Base-by-base conservation (phyloP, 2,888 invertebrate genomes). In the Biston stratarius region DNA sequence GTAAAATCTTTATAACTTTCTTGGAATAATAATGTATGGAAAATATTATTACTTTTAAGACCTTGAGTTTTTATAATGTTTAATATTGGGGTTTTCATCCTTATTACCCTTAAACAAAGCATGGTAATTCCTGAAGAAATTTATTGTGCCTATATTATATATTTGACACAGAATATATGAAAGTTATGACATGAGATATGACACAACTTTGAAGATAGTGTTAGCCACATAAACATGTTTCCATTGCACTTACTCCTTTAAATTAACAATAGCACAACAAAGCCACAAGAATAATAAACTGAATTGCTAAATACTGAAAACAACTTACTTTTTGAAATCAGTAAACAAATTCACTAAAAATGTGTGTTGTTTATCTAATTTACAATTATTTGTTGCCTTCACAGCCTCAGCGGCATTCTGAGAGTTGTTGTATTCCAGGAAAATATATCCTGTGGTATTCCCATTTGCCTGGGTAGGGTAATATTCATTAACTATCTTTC, bases 351-450 rank as follows among this genome's bases (percentile, higher is more conserved):
- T 99, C 53, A 99, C 98, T 83, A 96, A 95, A 90, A 99, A 98
- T 6, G 98, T 98, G 83, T 99, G 99, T 77, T 96, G 96, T 88
- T 98, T 99, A 93, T 99, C 99, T 83, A 99, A 95, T 88, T 98
- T 98, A 94, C 98, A 97, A 82, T 98, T 98, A 91, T 99, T 98
- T 57, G 97, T 96, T 48, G 96, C 95, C 81, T 97, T 97, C 0
- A 98, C 97, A 9, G 99, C 99, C 83, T 98, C 97, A 61, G 96
- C 95, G 24, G 99, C 99, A 85, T 97, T 96, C 56, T 95, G 94
- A 9, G 97, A 96, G 77, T 97, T 97, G 73, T 96, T 96, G 86
- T 97, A 99, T 87, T 99, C 99, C 86, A 99, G 94, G 88, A 99
- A 99, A 77, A 98, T 97, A 89, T 97, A 99, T 86, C 98, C 99